Base-by-base conservation (phyloP, 1,140 invertebrate genomes). In the Neoseiulus cucumeris region DNA sequence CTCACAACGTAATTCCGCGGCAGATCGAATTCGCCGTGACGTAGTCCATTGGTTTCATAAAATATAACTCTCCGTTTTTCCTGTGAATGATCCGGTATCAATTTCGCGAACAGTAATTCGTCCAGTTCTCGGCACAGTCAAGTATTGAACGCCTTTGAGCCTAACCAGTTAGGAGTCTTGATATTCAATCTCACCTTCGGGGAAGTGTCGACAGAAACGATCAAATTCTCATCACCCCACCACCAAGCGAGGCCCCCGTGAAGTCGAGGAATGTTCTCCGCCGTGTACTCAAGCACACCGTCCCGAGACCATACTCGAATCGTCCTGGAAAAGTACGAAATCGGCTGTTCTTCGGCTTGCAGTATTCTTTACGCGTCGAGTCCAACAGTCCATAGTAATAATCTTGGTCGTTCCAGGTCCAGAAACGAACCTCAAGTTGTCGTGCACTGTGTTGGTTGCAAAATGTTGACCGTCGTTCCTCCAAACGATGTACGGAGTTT, bases 21-120 rank as follows among this genome's bases (percentile, higher is more conserved):
- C 64, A 94, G 73, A 7, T 74, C 72, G 72, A 93, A 87, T 70
- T 90, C 85, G 45, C 86, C 83, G 78, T 93, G 89, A 70, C 84
- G 82, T 14, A 94, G 75, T 5, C 91, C 91, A 81, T 95, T 95
- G 73, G 89, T 91, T 72, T 95, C 91, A 77, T 91, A 91, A 68
- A 93, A 84, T 9, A 83, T 78, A 39, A 93, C 77, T n/a, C 84
- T 25, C 51, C 51, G 1, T 25, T 59, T 12, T 1, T 14, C 22
- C 51, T 59, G 33, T 9, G 22, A 59, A 29, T 59, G 33, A 39
- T 9, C 33, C 33, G 9, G 9, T 39, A 4, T 39, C 4, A 39
- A 39, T 39, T 39, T 9, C 33, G 33, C 33, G 4, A 9, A 4
- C 33, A n/a, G n/a, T n/a, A n/a, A n/a, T n/a, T n/a, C n/a, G n/a